Percentiles rank a stretch among this genome's conserved stretches.
These are phyloP conservation scores for Sminthurinus aureus DNA, from an alignment of 2,888 invertebrate species.

Conservation along the genomic window DNA sequence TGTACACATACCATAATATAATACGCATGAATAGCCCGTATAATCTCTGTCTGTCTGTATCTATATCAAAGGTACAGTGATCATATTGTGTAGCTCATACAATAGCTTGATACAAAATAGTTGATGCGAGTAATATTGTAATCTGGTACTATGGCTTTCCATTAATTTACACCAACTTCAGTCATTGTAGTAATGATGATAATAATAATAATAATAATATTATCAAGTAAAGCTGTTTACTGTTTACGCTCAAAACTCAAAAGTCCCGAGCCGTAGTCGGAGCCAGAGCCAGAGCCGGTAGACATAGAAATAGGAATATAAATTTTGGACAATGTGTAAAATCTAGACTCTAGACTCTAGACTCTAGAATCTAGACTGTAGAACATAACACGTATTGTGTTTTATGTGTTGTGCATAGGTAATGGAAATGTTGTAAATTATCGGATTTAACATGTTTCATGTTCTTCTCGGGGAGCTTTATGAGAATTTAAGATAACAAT, in stretches of 20 bases:
- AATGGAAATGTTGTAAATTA: slow-evolving; percentile 40
- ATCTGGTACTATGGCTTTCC: slow-evolving; percentile 18
- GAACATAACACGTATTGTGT: neutral
- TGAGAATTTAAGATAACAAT: slow-evolving; percentile 16
- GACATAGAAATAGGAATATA: too few species aligned
- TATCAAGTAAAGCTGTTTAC: neutral
- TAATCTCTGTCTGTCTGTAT: neutral
- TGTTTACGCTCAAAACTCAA: neutral
- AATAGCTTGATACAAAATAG: neutral
- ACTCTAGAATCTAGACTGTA: neutral
- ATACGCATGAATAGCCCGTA: too few species aligned
- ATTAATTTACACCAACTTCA: slow-evolving; percentile 30
- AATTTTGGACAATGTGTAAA: too few species aligned
- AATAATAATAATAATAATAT: neutral
- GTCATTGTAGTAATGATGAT: neutral
- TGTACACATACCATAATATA: too few species aligned
- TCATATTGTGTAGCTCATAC: neutral
- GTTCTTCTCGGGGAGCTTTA: slow-evolving; percentile 4
- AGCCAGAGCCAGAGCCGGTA: too few species aligned
- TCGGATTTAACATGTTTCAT: slow-evolving; percentile 31
- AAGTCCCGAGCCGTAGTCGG: too few species aligned
- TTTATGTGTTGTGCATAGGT: neutral
- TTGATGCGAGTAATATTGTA: neutral
- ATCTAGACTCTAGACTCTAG: too few species aligned
- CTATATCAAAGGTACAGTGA: too few species aligned